Conservation (phyloP, 2,113 vertebrate genomes). For the Bufo gargarizans region DNA sequence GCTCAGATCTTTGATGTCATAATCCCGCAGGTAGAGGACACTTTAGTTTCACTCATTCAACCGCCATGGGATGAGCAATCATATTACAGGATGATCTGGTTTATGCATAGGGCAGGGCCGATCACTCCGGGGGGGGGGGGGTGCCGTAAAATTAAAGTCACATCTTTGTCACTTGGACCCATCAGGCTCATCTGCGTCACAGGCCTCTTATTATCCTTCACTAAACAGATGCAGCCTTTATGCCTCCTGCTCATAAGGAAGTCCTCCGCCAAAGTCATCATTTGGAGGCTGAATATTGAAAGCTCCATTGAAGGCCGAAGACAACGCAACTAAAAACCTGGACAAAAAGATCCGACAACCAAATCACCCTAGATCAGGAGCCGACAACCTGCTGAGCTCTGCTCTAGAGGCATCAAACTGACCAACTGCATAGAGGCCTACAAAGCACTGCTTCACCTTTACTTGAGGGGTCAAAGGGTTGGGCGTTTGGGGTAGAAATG, state of each 20-base stretch:
- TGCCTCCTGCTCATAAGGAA: too few species aligned
- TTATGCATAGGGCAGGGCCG: not conserved
- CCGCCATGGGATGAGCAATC: not conserved
- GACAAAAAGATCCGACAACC: too few species aligned
- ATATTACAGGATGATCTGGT: conserved; percentile 24
- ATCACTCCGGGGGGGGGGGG: not conserved
- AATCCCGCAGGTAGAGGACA: conserved; percentile 12
- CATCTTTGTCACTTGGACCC: not conserved
- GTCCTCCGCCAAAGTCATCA: not conserved
- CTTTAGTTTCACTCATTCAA: not conserved
- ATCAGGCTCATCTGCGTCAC: not conserved
- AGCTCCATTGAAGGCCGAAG: too few species aligned
- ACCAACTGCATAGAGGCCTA: too few species aligned
- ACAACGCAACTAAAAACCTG: too few species aligned
- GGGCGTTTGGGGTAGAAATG: too few species aligned
- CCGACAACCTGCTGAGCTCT: too few species aligned
- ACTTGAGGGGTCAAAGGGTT: too few species aligned
- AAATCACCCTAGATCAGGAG: too few species aligned
- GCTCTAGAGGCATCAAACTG: too few species aligned
- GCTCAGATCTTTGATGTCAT: conserved; percentile 1
- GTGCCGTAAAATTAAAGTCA: not conserved
- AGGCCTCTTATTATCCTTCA: not conserved
- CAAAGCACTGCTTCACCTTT: too few species aligned
- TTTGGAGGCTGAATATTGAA: too few species aligned
- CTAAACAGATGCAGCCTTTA: not conserved